A percentile compares a stretch with the other conserved stretches of the same genome.
Conservation (phyloP, 2,888 invertebrate species). For the Agrotis ipsilon region DNA sequence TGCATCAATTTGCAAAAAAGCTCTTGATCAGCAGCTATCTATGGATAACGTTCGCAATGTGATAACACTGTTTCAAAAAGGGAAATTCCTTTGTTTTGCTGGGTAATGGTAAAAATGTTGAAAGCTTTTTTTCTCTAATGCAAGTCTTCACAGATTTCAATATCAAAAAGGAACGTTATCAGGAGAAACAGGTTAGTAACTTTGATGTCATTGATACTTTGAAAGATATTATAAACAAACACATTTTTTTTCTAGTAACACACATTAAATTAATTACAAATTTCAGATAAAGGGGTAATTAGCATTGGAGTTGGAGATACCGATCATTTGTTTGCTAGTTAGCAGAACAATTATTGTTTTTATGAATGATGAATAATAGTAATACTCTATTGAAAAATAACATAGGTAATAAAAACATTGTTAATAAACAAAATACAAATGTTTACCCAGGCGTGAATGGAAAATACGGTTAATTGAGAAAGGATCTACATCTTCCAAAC, state of each 20-base stretch:
- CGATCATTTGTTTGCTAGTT: conserved; percentile 19
- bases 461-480: conserved; percentile 16
- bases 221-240: conserved; percentile 36
- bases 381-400: neutral
- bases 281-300: conserved; percentile 41
- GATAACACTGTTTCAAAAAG: too few species aligned
- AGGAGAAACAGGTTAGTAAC: conserved; percentile 44
- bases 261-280: conserved; percentile 25
- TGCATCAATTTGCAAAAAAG: neutral
- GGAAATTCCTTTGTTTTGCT: neutral
- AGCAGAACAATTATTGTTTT: conserved; percentile 32
- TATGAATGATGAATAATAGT: conserved; percentile 4
- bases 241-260: conserved; percentile 37
- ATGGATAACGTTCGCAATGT: too few species aligned
- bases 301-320: conserved; percentile 22
- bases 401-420: neutral
- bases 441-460: neutral
- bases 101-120: conserved; percentile 15
- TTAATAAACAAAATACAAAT: conserved; percentile 1
- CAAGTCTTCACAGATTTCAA: conserved; percentile 18
- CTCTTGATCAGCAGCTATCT: neutral
- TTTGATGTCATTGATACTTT: conserved; percentile 43
- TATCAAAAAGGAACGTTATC: conserved; percentile 34
- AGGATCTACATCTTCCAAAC: conserved; percentile 5
- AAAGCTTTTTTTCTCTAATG: conserved; percentile 11